Evolutionary conservation across 2,113 vertebrate genomes (phyloP), one percentile per base, ranked within the genome.

Genomic region (Podarcis raffonei): DNA sequence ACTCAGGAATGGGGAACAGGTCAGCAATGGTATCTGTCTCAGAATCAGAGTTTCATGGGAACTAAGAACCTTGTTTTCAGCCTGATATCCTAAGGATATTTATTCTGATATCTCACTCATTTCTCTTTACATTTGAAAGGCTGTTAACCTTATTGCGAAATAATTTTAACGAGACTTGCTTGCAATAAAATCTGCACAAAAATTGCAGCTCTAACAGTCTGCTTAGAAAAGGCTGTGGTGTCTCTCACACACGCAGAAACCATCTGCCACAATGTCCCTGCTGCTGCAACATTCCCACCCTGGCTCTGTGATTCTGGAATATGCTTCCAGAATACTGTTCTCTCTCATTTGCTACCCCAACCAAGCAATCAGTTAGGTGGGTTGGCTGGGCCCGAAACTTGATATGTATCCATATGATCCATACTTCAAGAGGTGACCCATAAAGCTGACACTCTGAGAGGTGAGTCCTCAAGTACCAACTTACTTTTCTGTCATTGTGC

Each of bases 401-500:
- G 53, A 59, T 9, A 71, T 27, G 0, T 5, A 83, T 72, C 72
- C 75, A 76, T 32, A 6, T 1, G 1, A 0, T 8, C 74, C 71
- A 22, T n/a, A 75, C 84, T 57, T 86, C 81, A 92, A 86, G 76
- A 92, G 88, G 79, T 69, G 53, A 86, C 25, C 53, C 66, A 48
- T 93, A 32, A 77, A 85, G n/a, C 62, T 79, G 76, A n/a, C 42
- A 65, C 57, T n/a, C 32, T 2, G 2, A 0, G 2, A 90, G 3
- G 77, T 35, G 35, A 93, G 30, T 9, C 3, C n/a, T 0, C 16
- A 3, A 0, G 3, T 2, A n/a, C 83, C 75, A 7, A 95, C 98
- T 97, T 94, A 99, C 99, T 97, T 98, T 99, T 92, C 99, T 98
- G 97, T 99, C 99, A 2, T 98, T 99, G 59, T 96, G 90, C 81